Percentiles rank a stretch among this genome's conserved stretches.
Conservation (phyloP, 2,113 vertebrate species). For the Dryoscopus gambensis region DNA sequence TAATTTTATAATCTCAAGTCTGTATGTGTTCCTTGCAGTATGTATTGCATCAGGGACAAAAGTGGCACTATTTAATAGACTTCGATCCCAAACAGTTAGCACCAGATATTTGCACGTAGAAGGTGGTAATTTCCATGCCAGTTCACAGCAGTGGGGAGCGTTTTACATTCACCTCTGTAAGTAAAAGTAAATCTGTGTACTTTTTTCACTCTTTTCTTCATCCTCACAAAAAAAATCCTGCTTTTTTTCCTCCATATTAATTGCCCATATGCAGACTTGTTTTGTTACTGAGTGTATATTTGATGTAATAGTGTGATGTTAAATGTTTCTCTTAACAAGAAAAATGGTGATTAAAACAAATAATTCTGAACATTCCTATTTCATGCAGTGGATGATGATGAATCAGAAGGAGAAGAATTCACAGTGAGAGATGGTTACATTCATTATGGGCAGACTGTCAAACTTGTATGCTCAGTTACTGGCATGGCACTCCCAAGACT, state of each 20-base stretch:
- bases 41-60: slow-evolving; percentile 99
- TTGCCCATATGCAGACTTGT: background rate
- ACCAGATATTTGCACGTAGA: slow-evolving; percentile 98
- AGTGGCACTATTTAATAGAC: slow-evolving; percentile 98
- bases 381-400: slow-evolving; percentile 93
- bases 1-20: slow-evolving; percentile 40
- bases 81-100: slow-evolving; percentile 98
- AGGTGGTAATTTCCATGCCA: slow-evolving; percentile 98
- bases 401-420: slow-evolving; percentile 99
- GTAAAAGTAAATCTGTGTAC: slow-evolving; percentile 59
- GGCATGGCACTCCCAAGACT: slow-evolving; percentile 98
- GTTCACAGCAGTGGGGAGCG: slow-evolving; percentile 98
- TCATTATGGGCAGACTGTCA: slow-evolving; percentile 98
- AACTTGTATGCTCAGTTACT: slow-evolving; percentile 97
- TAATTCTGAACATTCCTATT: slow-evolving; percentile 38
- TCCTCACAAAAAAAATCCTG: background rate
- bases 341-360: background rate
- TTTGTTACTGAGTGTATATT: background rate
- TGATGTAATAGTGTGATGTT: background rate
- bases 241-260: background rate
- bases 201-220: background rate
- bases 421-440: slow-evolving; percentile 98
- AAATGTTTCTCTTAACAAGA: background rate
- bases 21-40: slow-evolving; percentile 78
- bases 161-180: slow-evolving; percentile 98